These are phyloP conservation scores for Hormiphora californensis DNA, from an alignment of 37 sponge, comb jelly and placozoan species.

Conservation along the genomic window DNA sequence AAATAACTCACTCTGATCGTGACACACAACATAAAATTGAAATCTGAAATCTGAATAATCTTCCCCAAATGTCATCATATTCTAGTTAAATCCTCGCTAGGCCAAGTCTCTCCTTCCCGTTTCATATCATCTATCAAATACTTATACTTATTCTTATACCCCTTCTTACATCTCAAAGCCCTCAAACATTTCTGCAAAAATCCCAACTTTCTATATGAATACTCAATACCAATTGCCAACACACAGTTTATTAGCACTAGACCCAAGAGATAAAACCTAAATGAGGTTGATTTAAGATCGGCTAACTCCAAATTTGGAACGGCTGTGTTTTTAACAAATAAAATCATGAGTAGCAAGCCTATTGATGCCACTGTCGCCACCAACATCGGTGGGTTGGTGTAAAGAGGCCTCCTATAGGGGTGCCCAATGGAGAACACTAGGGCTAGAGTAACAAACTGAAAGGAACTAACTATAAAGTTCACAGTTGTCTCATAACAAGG, in stretches of 20 bases:
- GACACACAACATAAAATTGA: too few species aligned
- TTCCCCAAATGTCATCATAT: neutral
- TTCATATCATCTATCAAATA: neutral
- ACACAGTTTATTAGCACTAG: neutral
- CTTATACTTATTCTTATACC: slow-evolving; percentile 9
- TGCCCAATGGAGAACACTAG: slow-evolving; percentile 69
- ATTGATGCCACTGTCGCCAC: neutral
- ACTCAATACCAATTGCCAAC: neutral
- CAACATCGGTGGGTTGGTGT: slow-evolving; percentile 62
- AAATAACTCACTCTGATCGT: too few species aligned
- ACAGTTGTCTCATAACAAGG: slow-evolving; percentile 68
- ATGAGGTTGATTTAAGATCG: neutral
- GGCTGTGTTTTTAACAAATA: neutral
- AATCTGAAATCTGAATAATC: neutral
- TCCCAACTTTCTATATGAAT: neutral
- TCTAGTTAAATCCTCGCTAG: neutral
- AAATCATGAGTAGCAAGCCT: neutral
- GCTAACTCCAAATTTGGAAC: neutral
- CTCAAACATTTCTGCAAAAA: neutral
- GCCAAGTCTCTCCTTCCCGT: neutral
- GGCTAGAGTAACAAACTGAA: slow-evolving; percentile 68
- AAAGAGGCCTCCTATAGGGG: slow-evolving; percentile 70
- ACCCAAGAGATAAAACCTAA: neutral
- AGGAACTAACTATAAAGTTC: slow-evolving; percentile 67
- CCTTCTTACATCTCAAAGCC: neutral